phyloP scores from a whole-genome alignment of 1,140 invertebrate genomes.

The Solen grandis region DNA sequence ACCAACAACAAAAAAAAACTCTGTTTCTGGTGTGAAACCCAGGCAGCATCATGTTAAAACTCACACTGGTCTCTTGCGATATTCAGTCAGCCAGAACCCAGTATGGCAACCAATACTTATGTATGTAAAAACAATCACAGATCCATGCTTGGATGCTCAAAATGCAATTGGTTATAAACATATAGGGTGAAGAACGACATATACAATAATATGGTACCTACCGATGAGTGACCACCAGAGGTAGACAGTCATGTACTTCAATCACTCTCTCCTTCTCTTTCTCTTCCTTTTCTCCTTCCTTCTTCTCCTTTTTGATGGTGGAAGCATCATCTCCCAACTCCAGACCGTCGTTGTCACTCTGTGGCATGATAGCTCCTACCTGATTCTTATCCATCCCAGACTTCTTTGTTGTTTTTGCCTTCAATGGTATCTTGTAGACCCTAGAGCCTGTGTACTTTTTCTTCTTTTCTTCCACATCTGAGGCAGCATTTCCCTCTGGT shows the following conservation, averaged over 20 bases:
- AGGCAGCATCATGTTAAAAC: too few relatives aligned
- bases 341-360: conserved; percentile 56
- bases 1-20: too few relatives aligned
- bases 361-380: conserved; percentile 20
- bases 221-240: too few relatives aligned
- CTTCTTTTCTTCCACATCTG: background rate
- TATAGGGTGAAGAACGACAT: too few relatives aligned
- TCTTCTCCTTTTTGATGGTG: conserved; percentile 49
- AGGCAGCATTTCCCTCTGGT: background rate
- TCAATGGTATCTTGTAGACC: conserved; percentile 19
- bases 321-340: conserved; percentile 64
- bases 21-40: too few relatives aligned
- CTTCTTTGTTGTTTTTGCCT: conserved; percentile 53
- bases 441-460: conserved; percentile 15
- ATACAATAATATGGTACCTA: too few relatives aligned
- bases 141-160: too few relatives aligned
- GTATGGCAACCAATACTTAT: too few relatives aligned
- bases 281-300: conserved; percentile 60
- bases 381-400: conserved; percentile 55
- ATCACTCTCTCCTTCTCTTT: conserved; percentile 61
- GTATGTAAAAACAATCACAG: too few relatives aligned
- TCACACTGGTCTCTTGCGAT: too few relatives aligned
- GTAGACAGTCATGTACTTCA: conserved; percentile 88
- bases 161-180: too few relatives aligned
- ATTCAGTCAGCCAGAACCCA: too few relatives aligned